A percentile compares a stretch with the other conserved stretches of the same genome.
These are phyloP conservation scores for Physeter macrocephalus DNA, from an alignment of 2,113 vertebrate species.

Conservation along the genomic window DNA sequence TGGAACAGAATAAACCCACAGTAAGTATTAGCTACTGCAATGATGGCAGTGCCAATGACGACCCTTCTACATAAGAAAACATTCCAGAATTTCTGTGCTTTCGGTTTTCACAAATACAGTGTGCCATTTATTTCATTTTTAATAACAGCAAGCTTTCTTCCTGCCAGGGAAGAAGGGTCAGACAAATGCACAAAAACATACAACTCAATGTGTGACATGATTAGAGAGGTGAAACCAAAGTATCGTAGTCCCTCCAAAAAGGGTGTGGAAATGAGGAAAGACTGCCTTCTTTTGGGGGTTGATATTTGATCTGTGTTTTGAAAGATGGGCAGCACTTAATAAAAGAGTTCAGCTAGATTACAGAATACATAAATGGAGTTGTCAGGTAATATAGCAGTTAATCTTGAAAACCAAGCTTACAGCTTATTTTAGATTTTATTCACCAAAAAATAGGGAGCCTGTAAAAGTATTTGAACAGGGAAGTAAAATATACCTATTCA, in stretches of 20 bases:
- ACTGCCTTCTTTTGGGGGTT: not conserved
- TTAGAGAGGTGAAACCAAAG: not conserved
- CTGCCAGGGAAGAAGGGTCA: not conserved
- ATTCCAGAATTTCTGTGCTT: not conserved
- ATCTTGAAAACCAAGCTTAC: not conserved
- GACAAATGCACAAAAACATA: not conserved
- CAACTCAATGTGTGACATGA: not conserved
- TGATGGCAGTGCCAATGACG: not conserved
- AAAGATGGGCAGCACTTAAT: not conserved
- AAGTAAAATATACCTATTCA: not conserved
- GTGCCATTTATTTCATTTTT: not conserved
- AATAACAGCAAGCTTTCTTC: not conserved
- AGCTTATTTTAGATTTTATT: conserved; percentile 7
- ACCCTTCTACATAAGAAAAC: not conserved
- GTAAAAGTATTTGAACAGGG: not conserved
- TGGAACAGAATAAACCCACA: not conserved
- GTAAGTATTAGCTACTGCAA: not conserved
- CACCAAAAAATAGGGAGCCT: not conserved
- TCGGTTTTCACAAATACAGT: not conserved
- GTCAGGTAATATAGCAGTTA: not conserved
- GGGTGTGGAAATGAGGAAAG: not conserved
- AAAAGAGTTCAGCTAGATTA: not conserved
- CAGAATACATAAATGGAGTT: not conserved
- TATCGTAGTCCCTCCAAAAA: not conserved
- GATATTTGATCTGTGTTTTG: not conserved